Conservation (phyloP, 2,113 vertebrate genomes). For the Oreochromis aureus region DNA sequence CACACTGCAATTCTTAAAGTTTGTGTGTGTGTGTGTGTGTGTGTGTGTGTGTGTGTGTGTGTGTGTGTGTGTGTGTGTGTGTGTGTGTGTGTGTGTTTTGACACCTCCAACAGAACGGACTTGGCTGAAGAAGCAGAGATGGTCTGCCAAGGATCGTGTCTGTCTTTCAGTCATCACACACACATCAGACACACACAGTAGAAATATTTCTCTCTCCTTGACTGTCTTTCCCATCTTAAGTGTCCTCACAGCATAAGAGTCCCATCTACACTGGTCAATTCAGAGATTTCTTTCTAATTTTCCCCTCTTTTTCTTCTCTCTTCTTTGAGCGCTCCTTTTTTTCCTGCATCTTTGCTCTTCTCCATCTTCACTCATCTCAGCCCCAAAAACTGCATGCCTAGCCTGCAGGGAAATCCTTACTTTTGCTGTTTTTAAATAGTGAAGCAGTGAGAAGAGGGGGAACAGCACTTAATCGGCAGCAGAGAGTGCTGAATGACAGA, state of each 20-base stretch:
- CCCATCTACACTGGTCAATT: background rate
- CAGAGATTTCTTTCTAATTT: background rate
- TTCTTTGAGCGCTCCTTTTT: background rate
- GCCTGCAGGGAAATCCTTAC: slow-evolving; percentile 51
- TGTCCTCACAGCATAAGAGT: background rate
- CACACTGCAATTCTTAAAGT: background rate
- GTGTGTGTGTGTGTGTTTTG: background rate
- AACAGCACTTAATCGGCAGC: background rate
- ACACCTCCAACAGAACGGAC: background rate
- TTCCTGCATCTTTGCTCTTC: background rate
- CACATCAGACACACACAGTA: background rate
- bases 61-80: background rate
- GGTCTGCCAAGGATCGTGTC: slow-evolving; percentile 16
- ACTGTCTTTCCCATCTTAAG: background rate
- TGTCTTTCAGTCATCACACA: background rate
- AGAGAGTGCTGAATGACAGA: slow-evolving; percentile 10
- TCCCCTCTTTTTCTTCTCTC: background rate
- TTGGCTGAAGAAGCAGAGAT: slow-evolving; percentile 13
- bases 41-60: background rate
- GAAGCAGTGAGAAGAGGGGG: background rate
- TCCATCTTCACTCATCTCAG: background rate
- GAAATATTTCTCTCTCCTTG: background rate
- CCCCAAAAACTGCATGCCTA: slow-evolving; percentile 40
- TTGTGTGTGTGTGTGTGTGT: background rate
- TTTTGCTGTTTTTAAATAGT: slow-evolving; percentile 9